Percentiles rank a stretch among this genome's conserved stretches.
Conservation (phyloP, 1,140 invertebrate species). For the Cotesia typhae region DNA sequence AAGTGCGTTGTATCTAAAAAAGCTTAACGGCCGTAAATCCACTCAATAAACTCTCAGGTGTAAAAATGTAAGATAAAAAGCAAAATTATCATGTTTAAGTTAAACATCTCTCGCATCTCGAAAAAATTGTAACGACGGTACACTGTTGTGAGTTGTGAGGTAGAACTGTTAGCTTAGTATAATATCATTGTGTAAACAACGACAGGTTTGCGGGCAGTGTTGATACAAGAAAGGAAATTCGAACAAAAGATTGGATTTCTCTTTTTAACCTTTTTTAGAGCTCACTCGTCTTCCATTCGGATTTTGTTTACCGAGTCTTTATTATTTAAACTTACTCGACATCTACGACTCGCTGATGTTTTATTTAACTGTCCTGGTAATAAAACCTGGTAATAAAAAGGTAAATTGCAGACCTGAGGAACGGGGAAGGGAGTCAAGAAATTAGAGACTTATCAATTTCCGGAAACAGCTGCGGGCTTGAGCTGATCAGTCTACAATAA, state of each 20-base stretch:
- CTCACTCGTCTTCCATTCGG: slow-evolving; percentile 1
- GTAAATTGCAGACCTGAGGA: slow-evolving; percentile 1
- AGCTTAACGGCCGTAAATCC: too few relatives aligned
- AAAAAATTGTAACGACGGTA: too few relatives aligned
- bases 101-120: too few relatives aligned
- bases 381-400: slow-evolving; percentile 9
- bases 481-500: slow-evolving; percentile 40
- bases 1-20: too few relatives aligned
- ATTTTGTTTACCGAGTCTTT: neutral
- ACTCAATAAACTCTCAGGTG: too few relatives aligned
- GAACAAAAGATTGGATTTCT: slow-evolving; percentile 35
- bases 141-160: too few relatives aligned
- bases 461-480: slow-evolving; percentile 55
- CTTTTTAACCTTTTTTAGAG: slow-evolving; percentile 19
- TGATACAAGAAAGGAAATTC: slow-evolving; percentile 34
- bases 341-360: neutral
- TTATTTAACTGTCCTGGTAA: neutral
- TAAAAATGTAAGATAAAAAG: too few relatives aligned
- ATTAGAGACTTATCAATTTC: slow-evolving; percentile 59
- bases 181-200: slow-evolving; percentile 39
- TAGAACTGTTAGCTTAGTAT: slow-evolving; percentile 1
- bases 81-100: too few relatives aligned
- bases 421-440: slow-evolving; percentile 44
- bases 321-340: neutral
- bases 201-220: slow-evolving; percentile 35